These are phyloP conservation scores for Pogona vitticeps DNA, from an alignment of 2,113 vertebrate species.

Conservation along the genomic window DNA sequence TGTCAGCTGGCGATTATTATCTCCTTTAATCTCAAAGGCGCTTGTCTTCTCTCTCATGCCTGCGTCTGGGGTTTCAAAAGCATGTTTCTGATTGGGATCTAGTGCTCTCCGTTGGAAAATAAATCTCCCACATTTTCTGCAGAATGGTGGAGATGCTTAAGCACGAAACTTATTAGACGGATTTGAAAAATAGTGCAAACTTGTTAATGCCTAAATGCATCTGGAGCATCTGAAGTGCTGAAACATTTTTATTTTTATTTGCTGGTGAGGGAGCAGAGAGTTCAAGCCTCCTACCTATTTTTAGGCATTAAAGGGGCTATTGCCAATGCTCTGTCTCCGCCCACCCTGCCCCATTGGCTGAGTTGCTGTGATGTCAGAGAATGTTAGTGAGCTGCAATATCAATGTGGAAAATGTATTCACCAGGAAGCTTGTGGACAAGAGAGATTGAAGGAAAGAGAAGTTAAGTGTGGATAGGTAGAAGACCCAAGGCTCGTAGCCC, in stretches of 20 bases:
- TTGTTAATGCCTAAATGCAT: background rate
- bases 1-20: constrained; percentile 55
- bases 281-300: background rate
- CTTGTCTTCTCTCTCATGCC: constrained; percentile 18
- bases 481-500: background rate
- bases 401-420: background rate
- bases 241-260: accelerated
- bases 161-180: constrained; percentile 2
- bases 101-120: constrained; percentile 38
- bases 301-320: accelerated
- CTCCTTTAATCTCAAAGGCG: constrained; percentile 47
- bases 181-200: constrained; percentile 28
- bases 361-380: background rate
- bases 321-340: accelerated
- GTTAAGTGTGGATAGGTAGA: background rate
- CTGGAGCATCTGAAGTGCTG: background rate
- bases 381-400: background rate
- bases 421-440: too few species aligned
- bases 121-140: constrained; percentile 19
- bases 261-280: too few species aligned
- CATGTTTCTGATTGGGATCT: constrained; percentile 53
- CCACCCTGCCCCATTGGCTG: background rate
- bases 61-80: constrained; percentile 43
- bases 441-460: background rate
- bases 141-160: background rate